Percentiles rank a stretch among this genome's conserved stretches.
Evolutionary conservation across 1,140 invertebrate genomes (phyloP).

Genomic region (Lepidurus couesii): DNA sequence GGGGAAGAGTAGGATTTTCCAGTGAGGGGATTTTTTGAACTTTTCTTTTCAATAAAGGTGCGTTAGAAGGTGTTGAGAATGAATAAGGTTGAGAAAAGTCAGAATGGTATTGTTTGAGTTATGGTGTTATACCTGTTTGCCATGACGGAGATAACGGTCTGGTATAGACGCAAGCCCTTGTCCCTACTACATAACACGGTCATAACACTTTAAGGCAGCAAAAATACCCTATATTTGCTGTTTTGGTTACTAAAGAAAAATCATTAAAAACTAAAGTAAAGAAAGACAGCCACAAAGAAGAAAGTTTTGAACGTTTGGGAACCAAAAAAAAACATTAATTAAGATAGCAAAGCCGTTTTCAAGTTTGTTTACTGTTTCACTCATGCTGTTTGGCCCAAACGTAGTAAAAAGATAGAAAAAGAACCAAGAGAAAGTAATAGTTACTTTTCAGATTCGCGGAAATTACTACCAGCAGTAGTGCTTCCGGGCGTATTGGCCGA

Average conservation of each 20-base stretch:
- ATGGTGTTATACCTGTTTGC: conserved; percentile 72
- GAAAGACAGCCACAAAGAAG: conserved; percentile 40
- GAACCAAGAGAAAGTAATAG: neutral
- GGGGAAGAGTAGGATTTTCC: neutral
- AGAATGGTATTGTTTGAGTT: conserved; percentile 14
- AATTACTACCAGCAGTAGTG: neutral
- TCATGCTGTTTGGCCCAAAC: neutral
- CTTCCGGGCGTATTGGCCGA: conserved; percentile 9
- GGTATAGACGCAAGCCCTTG: conserved; percentile 56
- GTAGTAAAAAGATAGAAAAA: neutral
- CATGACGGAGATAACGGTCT: conserved; percentile 82
- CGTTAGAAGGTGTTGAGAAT: conserved; percentile 13
- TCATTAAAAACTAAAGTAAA: conserved; percentile 55
- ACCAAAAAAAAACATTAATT: too few relatives aligned
- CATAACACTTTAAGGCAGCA: conserved; percentile 1
- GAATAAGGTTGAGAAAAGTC: conserved; percentile 23
- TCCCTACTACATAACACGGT: conserved; percentile 24
- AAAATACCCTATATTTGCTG: neutral
- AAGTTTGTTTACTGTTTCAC: too few relatives aligned
- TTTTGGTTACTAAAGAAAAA: conserved; percentile 35
- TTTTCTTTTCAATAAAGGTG: conserved; percentile 4
- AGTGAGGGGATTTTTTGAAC: neutral
- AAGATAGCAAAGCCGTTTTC: too few relatives aligned
- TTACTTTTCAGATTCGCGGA: conserved; percentile 6
- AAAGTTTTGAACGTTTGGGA: too few relatives aligned